A percentile compares a stretch with the other conserved stretches of the same genome.
Evolutionary conservation across 2,888 invertebrate species (phyloP).

Genomic region (Tachina grossa): DNA sequence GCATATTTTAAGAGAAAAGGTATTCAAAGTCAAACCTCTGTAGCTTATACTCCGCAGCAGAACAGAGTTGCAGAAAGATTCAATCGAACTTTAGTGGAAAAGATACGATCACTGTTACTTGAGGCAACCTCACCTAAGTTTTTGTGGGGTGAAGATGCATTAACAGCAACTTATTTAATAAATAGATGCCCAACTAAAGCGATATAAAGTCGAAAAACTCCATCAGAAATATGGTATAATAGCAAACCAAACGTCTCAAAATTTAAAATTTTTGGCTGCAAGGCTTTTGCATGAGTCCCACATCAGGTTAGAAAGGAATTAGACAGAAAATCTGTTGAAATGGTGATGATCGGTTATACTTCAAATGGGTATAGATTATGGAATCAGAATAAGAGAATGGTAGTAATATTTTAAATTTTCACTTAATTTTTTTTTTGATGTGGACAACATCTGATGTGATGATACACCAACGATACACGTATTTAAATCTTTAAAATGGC

Average conservation of each 20-base stretch:
- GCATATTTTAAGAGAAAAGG: constrained; percentile 8
- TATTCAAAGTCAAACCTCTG: constrained; percentile 10
- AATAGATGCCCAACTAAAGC: constrained; percentile 14
- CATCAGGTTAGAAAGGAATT: not conserved
- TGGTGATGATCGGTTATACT: constrained; percentile 1
- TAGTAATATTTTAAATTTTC: too few relatives aligned
- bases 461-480: too few relatives aligned
- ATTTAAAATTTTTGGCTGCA: constrained; percentile 12
- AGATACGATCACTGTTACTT: too few relatives aligned
- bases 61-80: too few relatives aligned
- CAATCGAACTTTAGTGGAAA: too few relatives aligned
- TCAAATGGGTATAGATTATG: not conserved
- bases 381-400: not conserved
- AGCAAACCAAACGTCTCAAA: constrained; percentile 17
- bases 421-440: too few relatives aligned
- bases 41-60: not conserved
- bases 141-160: too few relatives aligned
- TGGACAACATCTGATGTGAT: too few relatives aligned
- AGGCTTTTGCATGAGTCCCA: constrained; percentile 11
- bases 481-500: too few relatives aligned
- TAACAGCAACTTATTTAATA: not conserved
- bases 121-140: too few relatives aligned
- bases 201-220: not conserved
- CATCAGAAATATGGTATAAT: constrained; percentile 17
- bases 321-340: not conserved